These are phyloP conservation scores for Streptopelia turtur DNA, from an alignment of 2,797 vertebrate species.

Conservation along the genomic window DNA sequence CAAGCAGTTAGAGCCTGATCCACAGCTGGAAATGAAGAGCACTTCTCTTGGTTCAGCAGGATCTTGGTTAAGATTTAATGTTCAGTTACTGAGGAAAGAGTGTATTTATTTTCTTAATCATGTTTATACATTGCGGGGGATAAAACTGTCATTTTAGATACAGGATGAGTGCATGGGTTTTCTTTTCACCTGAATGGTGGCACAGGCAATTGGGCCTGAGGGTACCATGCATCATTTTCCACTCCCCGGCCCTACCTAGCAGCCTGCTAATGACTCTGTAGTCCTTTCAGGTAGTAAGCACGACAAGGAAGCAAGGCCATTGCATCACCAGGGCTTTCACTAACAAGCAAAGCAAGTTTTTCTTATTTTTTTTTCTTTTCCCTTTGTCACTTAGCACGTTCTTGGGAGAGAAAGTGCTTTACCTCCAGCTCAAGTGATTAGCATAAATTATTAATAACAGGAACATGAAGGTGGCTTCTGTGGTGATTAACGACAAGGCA, in stretches of 20 bases:
- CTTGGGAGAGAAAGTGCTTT: not conserved
- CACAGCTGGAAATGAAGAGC: not conserved
- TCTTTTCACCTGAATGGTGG: not conserved
- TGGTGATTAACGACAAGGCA: not conserved
- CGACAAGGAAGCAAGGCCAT: not conserved
- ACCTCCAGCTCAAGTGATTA: not conserved
- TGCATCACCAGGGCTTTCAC: not conserved
- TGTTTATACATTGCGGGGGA: not conserved
- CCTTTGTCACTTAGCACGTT: not conserved
- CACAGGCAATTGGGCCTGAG: not conserved
- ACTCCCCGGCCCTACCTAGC: not conserved
- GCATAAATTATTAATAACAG: not conserved
- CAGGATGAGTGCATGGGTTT: not conserved
- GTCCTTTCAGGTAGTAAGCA: not conserved
- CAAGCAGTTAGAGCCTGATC: not conserved
- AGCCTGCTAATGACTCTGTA: not conserved
- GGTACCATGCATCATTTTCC: not conserved
- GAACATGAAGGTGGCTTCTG: not conserved
- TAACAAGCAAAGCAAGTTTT: not conserved
- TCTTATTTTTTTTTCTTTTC: not conserved
- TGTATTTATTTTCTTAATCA: not conserved
- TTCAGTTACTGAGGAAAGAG: not conserved
- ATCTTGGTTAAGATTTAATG: not conserved
- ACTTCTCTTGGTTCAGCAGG: not conserved
- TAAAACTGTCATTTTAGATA: not conserved